These are phyloP conservation scores for Synergus gifuensis DNA, from an alignment of 2,888 invertebrate genomes.

Conservation along the genomic window DNA sequence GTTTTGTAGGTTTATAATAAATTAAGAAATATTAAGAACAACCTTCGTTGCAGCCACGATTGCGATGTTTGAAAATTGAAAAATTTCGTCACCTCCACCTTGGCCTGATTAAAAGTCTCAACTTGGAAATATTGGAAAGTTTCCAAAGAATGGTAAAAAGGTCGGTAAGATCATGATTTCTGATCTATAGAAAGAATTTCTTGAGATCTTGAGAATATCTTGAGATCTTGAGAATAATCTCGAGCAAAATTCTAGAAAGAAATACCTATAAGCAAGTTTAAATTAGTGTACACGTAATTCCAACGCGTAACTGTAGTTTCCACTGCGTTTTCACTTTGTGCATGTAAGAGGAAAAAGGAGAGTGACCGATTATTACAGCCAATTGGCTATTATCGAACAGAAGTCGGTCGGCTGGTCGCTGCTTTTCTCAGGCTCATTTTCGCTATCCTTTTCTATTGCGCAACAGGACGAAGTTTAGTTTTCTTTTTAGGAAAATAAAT, in stretches of 20 bases:
- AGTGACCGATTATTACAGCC: conserved; percentile 47
- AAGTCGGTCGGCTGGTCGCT: conserved; percentile 46
- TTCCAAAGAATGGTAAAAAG: not conserved
- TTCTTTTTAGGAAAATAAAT: not conserved
- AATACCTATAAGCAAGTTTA: not conserved
- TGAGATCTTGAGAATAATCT: not conserved
- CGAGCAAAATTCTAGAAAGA: not conserved
- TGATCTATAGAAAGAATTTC: not conserved
- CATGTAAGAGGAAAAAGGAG: conserved; percentile 40
- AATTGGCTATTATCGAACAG: conserved; percentile 48
- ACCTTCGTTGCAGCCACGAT: not conserved
- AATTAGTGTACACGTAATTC: conserved; percentile 14
- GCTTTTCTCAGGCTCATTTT: conserved; percentile 39
- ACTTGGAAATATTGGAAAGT: not conserved
- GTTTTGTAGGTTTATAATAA: not conserved
- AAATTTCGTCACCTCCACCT: conserved; percentile 6
- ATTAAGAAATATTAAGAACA: conserved; percentile 9
- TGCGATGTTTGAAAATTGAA: conserved; percentile 10
- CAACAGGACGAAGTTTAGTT: not conserved
- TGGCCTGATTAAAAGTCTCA: conserved; percentile 8
- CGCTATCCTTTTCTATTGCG: not conserved
- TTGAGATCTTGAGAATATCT: not conserved
- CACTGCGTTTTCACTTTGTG: conserved; percentile 58
- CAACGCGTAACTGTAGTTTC: conserved; percentile 44
- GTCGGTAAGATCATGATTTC: not conserved